Conservation (phyloP, 92 coral and sea anemone species). For the Umimayanthus chanpuru region DNA sequence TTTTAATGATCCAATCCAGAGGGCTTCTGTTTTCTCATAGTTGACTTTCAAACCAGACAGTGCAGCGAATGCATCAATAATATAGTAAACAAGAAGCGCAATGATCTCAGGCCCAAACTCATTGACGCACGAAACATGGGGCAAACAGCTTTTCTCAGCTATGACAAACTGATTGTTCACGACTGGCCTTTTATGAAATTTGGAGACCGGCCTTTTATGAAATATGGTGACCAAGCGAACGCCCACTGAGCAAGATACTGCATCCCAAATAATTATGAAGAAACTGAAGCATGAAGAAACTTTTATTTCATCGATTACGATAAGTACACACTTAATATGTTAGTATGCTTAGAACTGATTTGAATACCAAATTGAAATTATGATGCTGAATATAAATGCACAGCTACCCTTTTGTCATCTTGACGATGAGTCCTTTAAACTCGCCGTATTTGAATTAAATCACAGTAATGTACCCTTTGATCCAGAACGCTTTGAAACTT, state of each 20-base stretch:
- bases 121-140: too few relatives aligned
- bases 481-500: not conserved
- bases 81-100: not conserved
- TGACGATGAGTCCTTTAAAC: not conserved
- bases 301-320: not conserved
- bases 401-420: slow-evolving; percentile 1
- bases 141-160: not conserved
- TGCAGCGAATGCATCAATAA: not conserved
- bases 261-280: too few relatives aligned
- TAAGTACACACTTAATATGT: not conserved
- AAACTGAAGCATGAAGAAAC: not conserved
- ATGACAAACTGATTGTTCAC: not conserved
- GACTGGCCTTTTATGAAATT: not conserved
- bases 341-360: not conserved
- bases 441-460: not conserved
- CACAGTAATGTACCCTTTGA: not conserved
- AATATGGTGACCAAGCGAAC: too few relatives aligned
- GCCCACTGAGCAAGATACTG: too few relatives aligned
- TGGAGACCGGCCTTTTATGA: too few relatives aligned
- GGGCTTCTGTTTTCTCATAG: too few relatives aligned
- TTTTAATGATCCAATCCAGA: too few relatives aligned
- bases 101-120: slow-evolving; percentile 6
- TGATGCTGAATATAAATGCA: not conserved
- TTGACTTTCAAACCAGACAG: too few relatives aligned
- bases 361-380: not conserved